Conservation (phyloP, 2,797 vertebrate genomes). For the Cuculus canorus region DNA sequence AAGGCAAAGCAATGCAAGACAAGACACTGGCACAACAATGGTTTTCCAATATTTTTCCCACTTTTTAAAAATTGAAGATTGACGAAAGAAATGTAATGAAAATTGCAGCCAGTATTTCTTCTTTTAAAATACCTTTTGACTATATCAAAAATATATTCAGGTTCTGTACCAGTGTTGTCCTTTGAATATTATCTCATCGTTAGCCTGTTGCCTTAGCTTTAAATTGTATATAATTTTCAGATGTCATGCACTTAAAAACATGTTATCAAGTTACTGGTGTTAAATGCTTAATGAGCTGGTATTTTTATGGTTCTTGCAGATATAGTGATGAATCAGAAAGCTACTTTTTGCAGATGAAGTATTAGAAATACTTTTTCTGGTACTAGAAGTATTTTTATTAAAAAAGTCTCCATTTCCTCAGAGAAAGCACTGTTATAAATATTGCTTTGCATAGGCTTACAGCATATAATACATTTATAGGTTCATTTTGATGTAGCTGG, state of each 20-base stretch:
- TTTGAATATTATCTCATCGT: not conserved
- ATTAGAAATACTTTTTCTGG: not conserved
- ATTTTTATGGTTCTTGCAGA: not conserved
- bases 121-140: not conserved
- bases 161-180: not conserved
- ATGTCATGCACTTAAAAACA: not conserved
- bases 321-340: not conserved
- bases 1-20: too few species aligned
- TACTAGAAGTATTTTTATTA: not conserved
- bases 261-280: not conserved
- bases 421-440: not conserved
- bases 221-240: not conserved
- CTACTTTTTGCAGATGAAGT: not conserved
- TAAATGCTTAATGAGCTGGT: not conserved
- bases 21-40: rapidly evolving
- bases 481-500: not conserved
- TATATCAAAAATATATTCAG: not conserved
- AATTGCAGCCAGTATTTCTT: not conserved
- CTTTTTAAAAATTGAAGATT: not conserved
- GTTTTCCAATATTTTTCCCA: not conserved
- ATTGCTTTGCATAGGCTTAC: rapidly evolving
- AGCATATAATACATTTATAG: not conserved
- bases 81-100: not conserved
- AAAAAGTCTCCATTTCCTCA: not conserved
- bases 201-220: not conserved